These are phyloP conservation scores for Machimus rusticus DNA, from an alignment of 2,888 invertebrate genomes.

Conservation along the genomic window DNA sequence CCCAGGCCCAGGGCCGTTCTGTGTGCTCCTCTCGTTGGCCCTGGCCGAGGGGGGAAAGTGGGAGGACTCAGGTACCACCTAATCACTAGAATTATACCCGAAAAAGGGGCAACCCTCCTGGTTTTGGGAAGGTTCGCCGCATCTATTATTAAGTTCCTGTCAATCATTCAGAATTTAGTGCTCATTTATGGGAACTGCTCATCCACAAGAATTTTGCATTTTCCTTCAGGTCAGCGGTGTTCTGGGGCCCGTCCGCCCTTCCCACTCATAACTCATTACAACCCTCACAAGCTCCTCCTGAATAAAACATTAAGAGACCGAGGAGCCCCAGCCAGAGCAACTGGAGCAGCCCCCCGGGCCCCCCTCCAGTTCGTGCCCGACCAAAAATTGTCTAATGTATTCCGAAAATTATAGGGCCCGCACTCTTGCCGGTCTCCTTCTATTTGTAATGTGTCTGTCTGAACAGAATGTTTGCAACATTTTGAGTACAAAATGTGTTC, in stretches of 20 bases:
- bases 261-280: not conserved
- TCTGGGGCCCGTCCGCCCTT: not conserved
- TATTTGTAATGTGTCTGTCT: slow-evolving; percentile 2
- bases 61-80: not conserved
- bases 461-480: slow-evolving; percentile 27
- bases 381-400: slow-evolving; percentile 30
- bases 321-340: not conserved
- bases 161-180: slow-evolving; percentile 24
- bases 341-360: not conserved
- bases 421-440: not conserved
- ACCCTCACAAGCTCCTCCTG: not conserved
- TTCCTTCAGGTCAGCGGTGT: not conserved
- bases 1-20: not conserved
- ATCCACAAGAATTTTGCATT: not conserved
- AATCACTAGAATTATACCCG: not conserved
- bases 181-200: slow-evolving; percentile 11
- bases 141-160: slow-evolving; percentile 15
- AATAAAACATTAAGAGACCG: slow-evolving; percentile 25
- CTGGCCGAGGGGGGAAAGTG: not conserved
- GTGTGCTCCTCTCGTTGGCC: not conserved
- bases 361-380: not conserved
- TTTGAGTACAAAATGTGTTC: slow-evolving; percentile 21
- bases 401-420: slow-evolving; percentile 14
- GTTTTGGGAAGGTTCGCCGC: not conserved
- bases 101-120: not conserved